Conservation (phyloP, 2,888 invertebrate genomes). For the Pachydiplax longipennis region DNA sequence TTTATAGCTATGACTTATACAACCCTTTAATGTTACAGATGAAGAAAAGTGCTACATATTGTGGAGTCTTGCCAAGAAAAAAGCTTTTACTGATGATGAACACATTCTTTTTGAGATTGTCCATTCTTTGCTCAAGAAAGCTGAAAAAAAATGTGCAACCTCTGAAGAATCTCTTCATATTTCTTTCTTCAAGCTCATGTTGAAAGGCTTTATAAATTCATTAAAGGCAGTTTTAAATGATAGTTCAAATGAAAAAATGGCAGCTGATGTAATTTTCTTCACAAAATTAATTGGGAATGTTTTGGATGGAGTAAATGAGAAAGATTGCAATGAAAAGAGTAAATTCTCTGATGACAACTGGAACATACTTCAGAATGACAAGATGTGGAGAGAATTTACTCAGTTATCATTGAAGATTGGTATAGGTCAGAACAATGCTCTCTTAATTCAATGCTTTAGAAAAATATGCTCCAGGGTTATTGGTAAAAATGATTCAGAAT, state of each 20-base stretch:
- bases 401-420: constrained; percentile 19
- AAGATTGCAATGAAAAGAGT: background rate
- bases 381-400: background rate
- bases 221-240: background rate
- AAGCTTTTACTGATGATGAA: background rate
- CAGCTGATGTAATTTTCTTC: background rate
- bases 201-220: background rate
- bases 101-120: background rate
- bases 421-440: background rate
- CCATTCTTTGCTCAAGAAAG: background rate
- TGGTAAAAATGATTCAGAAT: constrained; percentile 62
- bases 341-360: background rate
- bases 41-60: background rate
- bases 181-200: background rate
- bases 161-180: background rate
- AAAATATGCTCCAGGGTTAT: constrained; percentile 55
- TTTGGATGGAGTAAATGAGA: background rate
- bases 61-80: background rate
- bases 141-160: background rate
- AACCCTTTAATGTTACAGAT: background rate
- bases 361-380: background rate
- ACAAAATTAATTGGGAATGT: background rate
- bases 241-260: background rate
- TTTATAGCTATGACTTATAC: no score
- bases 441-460: background rate